A percentile compares a stretch with the other conserved stretches of the same genome.
phyloP scores from a whole-genome alignment of 2,797 vertebrate genomes.

The Crocodylus rhombifer region DNA sequence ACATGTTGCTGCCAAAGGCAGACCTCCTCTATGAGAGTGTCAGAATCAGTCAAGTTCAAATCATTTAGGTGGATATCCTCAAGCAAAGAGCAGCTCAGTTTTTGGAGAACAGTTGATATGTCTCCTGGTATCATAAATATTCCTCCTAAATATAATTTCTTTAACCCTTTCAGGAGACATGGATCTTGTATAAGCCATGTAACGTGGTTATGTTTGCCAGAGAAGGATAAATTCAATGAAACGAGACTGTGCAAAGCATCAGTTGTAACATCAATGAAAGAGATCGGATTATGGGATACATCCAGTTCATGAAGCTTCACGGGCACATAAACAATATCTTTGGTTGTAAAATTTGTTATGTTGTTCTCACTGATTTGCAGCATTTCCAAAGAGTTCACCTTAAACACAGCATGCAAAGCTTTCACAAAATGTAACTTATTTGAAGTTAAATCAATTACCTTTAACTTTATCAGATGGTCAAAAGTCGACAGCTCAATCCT shows the following conservation, averaged over 20 bases:
- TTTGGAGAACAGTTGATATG: slow-evolving; percentile 56
- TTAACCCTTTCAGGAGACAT: slow-evolving; percentile 69
- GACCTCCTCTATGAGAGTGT: slow-evolving; percentile 68
- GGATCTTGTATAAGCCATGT: slow-evolving; percentile 57
- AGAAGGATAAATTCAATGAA: slow-evolving; percentile 49
- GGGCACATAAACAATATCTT: not conserved
- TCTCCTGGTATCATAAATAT: slow-evolving; percentile 44
- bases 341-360: slow-evolving; percentile 59
- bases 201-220: not conserved
- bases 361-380: slow-evolving; percentile 51
- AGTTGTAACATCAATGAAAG: slow-evolving; percentile 31
- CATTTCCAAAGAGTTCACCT: slow-evolving; percentile 12
- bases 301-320: not conserved
- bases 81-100: slow-evolving; percentile 69
- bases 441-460: slow-evolving; percentile 51
- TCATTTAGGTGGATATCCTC: slow-evolving; percentile 68
- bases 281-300: not conserved
- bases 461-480: slow-evolving; percentile 45
- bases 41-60: slow-evolving; percentile 52
- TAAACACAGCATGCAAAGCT: slow-evolving; percentile 36
- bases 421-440: slow-evolving; percentile 36
- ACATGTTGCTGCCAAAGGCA: slow-evolving; percentile 78
- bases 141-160: slow-evolving; percentile 71
- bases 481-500: slow-evolving; percentile 46
- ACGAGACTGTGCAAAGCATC: slow-evolving; percentile 65